Percentiles rank a stretch among this genome's conserved stretches.
Conservation (phyloP, 2,113 vertebrate species). For the Grus americana region DNA sequence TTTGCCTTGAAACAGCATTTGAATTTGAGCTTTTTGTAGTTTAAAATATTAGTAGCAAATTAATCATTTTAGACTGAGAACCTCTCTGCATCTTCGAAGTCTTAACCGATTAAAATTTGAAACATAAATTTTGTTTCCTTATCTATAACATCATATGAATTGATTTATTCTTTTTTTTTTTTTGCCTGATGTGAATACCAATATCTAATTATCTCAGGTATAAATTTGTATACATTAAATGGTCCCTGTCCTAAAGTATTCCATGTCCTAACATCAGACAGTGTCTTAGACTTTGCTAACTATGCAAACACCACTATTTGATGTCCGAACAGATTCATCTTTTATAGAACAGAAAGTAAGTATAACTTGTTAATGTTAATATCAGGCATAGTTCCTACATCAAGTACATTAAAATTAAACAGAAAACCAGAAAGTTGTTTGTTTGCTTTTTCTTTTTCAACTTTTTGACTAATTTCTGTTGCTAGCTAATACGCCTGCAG, state of each 20-base stretch:
- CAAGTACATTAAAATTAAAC: constrained; percentile 41
- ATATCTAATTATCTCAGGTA: constrained; percentile 5
- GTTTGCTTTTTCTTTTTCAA: neutral
- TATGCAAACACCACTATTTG: neutral
- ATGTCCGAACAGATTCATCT: neutral
- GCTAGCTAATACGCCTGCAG: neutral
- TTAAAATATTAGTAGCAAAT: constrained; percentile 64
- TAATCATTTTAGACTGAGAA: constrained; percentile 38
- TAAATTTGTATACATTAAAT: neutral
- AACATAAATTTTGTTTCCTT: constrained; percentile 47
- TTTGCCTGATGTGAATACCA: neutral
- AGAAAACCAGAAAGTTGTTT: neutral
- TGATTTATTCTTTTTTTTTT: constrained; percentile 27
- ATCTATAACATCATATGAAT: constrained; percentile 26
- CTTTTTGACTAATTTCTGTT: constrained; percentile 27
- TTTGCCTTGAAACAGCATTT: constrained; percentile 16
- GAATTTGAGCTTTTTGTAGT: constrained; percentile 44
- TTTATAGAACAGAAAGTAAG: neutral
- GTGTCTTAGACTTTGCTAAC: neutral
- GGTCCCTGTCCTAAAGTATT: neutral
- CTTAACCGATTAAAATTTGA: constrained; percentile 52
- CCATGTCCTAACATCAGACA: neutral
- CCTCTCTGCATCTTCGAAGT: constrained; percentile 4
- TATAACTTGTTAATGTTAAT: constrained; percentile 6
- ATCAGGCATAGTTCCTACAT: neutral